These are phyloP conservation scores for Polymixis lichenea DNA, from an alignment of 2,888 invertebrate genomes.

Conservation along the genomic window DNA sequence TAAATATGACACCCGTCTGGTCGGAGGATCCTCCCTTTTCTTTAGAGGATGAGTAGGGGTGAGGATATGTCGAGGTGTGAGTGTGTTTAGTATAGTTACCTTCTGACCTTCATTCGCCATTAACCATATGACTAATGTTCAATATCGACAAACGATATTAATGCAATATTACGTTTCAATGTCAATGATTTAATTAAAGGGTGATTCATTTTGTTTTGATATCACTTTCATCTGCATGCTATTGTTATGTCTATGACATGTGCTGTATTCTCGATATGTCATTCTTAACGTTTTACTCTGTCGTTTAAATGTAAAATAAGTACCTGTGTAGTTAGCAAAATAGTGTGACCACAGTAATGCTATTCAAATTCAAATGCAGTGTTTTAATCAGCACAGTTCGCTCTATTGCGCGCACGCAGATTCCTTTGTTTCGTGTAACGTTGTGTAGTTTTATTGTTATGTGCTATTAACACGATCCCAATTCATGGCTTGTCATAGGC, in stretches of 20 bases:
- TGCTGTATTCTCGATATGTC: background rate
- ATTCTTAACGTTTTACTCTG: background rate
- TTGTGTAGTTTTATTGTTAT: constrained; percentile 30
- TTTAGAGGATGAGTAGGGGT: too few relatives aligned
- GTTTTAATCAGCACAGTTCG: constrained; percentile 21
- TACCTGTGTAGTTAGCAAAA: background rate
- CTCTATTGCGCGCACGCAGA: constrained; percentile 45
- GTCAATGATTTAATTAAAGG: constrained; percentile 48
- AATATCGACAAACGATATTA: constrained; percentile 42
- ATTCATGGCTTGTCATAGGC: constrained; percentile 13
- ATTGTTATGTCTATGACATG: constrained; percentile 27
- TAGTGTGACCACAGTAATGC: constrained; percentile 12
- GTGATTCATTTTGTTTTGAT: constrained; percentile 53
- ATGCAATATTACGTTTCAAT: constrained; percentile 47
- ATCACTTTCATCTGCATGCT: constrained; percentile 50
- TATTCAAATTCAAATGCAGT: constrained; percentile 30
- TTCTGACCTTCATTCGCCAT: constrained; percentile 23
- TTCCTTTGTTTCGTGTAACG: constrained; percentile 46
- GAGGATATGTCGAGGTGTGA: too few relatives aligned
- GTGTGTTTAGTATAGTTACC: constrained; percentile 4
- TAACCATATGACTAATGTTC: constrained; percentile 35
- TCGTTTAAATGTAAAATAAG: background rate
- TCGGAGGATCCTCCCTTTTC: too few relatives aligned
- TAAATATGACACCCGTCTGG: too few relatives aligned
- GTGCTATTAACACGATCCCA: constrained; percentile 12